phyloP scores from a whole-genome alignment of 2,113 vertebrate genomes.

The Tragulus kanchil region DNA sequence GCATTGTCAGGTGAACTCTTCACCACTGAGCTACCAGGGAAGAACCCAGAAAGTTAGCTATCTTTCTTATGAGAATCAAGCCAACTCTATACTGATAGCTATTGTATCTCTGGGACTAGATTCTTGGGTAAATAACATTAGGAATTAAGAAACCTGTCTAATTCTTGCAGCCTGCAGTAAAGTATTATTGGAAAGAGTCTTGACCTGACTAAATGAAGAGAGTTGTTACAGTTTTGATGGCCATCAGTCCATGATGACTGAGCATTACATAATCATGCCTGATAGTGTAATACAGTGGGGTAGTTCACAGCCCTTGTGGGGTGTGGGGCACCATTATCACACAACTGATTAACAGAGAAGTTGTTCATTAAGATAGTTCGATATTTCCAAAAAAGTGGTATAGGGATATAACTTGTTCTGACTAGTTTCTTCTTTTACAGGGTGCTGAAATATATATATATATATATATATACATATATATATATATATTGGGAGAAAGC shows the following conservation, averaged over 20 bases:
- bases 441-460: neutral
- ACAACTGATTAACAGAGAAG: neutral
- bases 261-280: accelerated
- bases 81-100: neutral
- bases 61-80: neutral
- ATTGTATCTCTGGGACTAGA: neutral
- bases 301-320: neutral
- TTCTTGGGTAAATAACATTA: neutral
- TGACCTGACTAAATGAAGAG: neutral
- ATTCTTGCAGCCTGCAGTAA: neutral
- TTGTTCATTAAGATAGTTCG: neutral
- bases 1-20: too few relatives aligned
- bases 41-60: too few relatives aligned
- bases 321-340: neutral
- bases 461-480: neutral
- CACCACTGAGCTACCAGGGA: too few relatives aligned
- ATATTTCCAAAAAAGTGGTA: neutral
- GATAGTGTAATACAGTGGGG: neutral
- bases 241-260: neutral
- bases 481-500: neutral
- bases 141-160: neutral
- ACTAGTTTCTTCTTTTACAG: neutral
- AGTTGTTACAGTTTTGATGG: neutral
- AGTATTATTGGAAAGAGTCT: neutral
- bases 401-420: neutral